Percentiles rank a stretch among this genome's conserved stretches.
Conservation (phyloP, 2,113 vertebrate species). For the Phoenicopterus ruber region DNA sequence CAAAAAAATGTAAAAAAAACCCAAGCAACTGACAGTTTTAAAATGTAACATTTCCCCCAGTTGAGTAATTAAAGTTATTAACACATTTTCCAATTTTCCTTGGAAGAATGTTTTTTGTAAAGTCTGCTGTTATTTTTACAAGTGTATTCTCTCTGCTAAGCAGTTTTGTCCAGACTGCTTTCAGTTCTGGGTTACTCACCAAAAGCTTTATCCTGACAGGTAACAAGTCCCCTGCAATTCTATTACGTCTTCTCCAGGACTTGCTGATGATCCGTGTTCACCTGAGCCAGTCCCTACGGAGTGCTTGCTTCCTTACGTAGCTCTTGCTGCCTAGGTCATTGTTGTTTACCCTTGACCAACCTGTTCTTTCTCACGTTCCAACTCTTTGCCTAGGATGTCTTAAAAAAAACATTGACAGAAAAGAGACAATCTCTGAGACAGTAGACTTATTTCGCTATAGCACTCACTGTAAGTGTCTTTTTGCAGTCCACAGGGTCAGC, state of each 20-base stretch:
- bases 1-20: not conserved
- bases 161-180: not conserved
- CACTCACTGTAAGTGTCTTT: not conserved
- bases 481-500: not conserved
- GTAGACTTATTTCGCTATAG: not conserved
- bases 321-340: not conserved
- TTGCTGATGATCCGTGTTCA: not conserved
- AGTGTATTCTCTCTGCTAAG: not conserved
- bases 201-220: not conserved
- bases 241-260: not conserved
- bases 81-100: not conserved
- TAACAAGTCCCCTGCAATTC: not conserved
- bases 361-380: not conserved
- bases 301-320: not conserved
- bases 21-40: not conserved
- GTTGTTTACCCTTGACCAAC: not conserved
- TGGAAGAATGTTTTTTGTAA: not conserved
- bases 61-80: not conserved
- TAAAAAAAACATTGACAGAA: not conserved
- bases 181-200: not conserved
- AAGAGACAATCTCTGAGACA: not conserved
- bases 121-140: not conserved
- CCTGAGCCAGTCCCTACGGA: not conserved
- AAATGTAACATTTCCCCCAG: not conserved
- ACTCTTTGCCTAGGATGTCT: not conserved